Evolutionary conservation across 2,797 vertebrate genomes (phyloP).

Genomic region (Hippopotamyrus pictus): DNA sequence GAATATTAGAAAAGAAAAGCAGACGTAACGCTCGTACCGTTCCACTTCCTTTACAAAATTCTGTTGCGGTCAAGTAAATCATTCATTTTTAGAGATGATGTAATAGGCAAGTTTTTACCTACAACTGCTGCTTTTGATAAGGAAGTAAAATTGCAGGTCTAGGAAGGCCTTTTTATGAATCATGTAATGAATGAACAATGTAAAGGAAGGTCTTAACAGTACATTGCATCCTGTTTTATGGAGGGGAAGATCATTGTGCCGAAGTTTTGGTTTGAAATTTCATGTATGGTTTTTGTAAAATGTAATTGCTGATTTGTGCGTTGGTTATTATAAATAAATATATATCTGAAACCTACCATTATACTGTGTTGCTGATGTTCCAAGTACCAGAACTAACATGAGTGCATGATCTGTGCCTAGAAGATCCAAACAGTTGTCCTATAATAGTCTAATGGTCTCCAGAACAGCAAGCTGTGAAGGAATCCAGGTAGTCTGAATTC

Average conservation of each 20-base stretch:
- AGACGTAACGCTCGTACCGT: neutral
- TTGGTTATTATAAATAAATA: neutral
- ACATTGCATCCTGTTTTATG: neutral
- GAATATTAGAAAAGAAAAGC: neutral
- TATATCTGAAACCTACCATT: neutral
- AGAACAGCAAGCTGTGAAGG: neutral
- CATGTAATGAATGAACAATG: neutral
- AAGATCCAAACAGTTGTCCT: neutral
- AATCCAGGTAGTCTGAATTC: neutral
- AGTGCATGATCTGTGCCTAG: neutral
- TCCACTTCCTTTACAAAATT: neutral
- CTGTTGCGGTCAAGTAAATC: neutral
- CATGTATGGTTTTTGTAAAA: neutral
- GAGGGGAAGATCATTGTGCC: neutral
- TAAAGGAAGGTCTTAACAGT: neutral
- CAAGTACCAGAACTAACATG: neutral
- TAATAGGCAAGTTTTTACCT: neutral
- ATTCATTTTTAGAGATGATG: neutral
- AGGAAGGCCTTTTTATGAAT: neutral
- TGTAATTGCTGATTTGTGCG: neutral
- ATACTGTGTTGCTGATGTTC: neutral
- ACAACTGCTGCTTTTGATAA: neutral
- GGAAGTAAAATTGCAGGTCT: neutral
- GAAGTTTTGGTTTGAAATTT: neutral
- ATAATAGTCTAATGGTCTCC: neutral